Conservation (phyloP, 2,888 invertebrate genomes). For the Lasioglossum vierecki region DNA sequence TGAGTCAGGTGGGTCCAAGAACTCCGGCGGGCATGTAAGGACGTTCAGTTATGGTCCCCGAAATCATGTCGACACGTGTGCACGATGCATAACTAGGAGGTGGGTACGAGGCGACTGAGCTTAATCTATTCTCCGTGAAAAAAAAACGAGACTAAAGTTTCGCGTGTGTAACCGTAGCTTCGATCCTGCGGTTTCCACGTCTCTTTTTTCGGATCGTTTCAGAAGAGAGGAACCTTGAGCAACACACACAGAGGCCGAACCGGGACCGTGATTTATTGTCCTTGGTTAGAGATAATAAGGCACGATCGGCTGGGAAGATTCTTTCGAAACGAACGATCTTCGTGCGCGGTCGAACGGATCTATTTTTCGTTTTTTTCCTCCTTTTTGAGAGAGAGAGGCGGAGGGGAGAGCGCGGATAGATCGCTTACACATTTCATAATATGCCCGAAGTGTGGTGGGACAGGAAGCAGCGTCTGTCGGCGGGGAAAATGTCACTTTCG, state of each 20-base stretch:
- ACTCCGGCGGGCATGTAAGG: constrained; percentile 49
- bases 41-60: constrained; percentile 50
- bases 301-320: constrained; percentile 67
- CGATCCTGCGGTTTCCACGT: constrained; percentile 69
- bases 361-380: constrained; percentile 29
- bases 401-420: neutral
- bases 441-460: neutral
- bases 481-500: constrained; percentile 3
- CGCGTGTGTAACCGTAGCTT: constrained; percentile 66
- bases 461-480: neutral
- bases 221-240: constrained; percentile 67
- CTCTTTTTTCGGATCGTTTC: constrained; percentile 66
- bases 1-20: constrained; percentile 53
- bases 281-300: constrained; percentile 70
- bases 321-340: constrained; percentile 66
- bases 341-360: constrained; percentile 51
- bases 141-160: constrained; percentile 62
- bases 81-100: constrained; percentile 61
- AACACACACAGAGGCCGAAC: constrained; percentile 45
- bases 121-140: constrained; percentile 48
- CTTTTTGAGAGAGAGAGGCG: neutral
- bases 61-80: constrained; percentile 64
- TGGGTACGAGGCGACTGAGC: constrained; percentile 9
- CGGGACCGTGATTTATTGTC: constrained; percentile 71
- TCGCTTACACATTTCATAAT: constrained; percentile 51